These are phyloP conservation scores for Pogona vitticeps DNA, from an alignment of 2,113 vertebrate species.

Conservation along the genomic window DNA sequence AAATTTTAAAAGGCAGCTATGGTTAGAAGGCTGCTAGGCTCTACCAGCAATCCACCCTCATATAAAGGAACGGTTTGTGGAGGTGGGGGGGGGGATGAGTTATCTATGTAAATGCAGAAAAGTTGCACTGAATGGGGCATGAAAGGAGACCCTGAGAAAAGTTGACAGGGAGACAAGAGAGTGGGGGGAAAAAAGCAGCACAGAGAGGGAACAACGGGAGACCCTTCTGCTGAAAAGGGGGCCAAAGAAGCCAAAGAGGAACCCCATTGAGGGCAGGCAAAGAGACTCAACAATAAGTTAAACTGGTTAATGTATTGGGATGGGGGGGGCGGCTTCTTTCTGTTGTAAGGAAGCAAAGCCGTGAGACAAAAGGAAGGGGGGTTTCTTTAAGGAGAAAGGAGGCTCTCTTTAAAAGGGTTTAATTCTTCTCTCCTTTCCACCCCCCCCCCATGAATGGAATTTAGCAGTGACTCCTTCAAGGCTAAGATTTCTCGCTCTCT, in stretches of 20 bases:
- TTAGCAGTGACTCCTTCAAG: constrained; percentile 77
- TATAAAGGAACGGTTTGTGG: neutral
- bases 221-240: constrained; percentile 65
- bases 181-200: neutral
- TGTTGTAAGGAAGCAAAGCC: constrained; percentile 64
- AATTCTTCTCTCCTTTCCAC: constrained; percentile 71
- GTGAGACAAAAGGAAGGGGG: constrained; percentile 64
- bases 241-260: constrained; percentile 50
- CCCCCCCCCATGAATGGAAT: constrained; percentile 78
- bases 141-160: constrained; percentile 67
- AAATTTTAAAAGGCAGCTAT: neutral
- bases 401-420: constrained; percentile 76
- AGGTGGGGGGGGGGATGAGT: neutral
- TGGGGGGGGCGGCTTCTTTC: constrained; percentile 58
- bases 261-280: constrained; percentile 64
- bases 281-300: constrained; percentile 72
- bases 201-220: constrained; percentile 62
- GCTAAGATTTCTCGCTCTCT: constrained; percentile 61
- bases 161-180: constrained; percentile 55
- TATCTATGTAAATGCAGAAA: constrained; percentile 65
- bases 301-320: constrained; percentile 75
- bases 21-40: neutral
- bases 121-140: constrained; percentile 54
- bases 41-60: neutral
- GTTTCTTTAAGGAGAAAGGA: constrained; percentile 71